Base-by-base conservation (phyloP, 2,797 vertebrate species). In the Chelon labrosus region DNA sequence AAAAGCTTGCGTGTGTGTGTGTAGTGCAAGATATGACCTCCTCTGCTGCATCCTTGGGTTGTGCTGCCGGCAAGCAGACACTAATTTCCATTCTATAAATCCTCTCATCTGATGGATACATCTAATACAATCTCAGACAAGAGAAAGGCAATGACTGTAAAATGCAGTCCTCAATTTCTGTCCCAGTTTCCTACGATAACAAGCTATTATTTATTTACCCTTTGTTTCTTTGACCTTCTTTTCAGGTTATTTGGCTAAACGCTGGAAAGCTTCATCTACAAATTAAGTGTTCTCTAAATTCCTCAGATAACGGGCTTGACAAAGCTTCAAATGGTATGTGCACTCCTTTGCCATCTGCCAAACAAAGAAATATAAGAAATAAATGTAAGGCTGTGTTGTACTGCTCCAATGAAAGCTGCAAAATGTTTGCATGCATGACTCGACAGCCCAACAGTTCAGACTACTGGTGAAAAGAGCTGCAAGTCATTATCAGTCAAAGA, bases 41-140 rank as follows among this genome's bases (percentile, higher is more conserved):
- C 56, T 17, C 11, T 8, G 27, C 27, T 25, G 52, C 19, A 66
- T 73, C 69, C 39, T 44, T 39, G 52, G n/a, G 16, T 42, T 17
- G 3, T 41, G 46, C 72, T 64, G 64, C 22, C 38, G 9, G 39
- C 37, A 59, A 35, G 42, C 67, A 12, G 19, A 75, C 51, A 46
- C 58, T 55, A 39, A 80, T 77, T 87, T 85, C 61, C 52, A 73
- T 84, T 57, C 42, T 37, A 68, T 66, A 80, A 87, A 82, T 77
- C 67, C 20, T 42, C 52, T 76, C 41, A 69, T 70, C 62, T 69
- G 57, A 75, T 71, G 53, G 63, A 65, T 65, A 55, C 17, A 47
- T 65, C 37, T 70, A 55, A 63, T 73, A 46, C 38, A 11, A 49
- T 76, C 17, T 60, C 39, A 35, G 38, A 56, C 44, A 8, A 62